Evolutionary conservation across 2,888 invertebrate species (phyloP).

Genomic region (Drosophila niveifrons): DNA sequence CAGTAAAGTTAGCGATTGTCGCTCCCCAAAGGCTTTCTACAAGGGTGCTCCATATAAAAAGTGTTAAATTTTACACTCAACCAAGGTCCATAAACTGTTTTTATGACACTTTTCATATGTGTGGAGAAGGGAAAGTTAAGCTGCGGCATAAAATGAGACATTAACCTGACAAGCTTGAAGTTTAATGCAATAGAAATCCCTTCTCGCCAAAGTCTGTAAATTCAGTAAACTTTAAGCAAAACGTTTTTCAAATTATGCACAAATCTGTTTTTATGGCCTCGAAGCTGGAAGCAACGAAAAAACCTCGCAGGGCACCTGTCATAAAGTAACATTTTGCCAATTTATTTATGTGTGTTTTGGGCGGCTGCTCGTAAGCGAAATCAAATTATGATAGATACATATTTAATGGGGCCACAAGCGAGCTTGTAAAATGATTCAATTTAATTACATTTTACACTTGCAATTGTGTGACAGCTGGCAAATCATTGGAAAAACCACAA

Average conservation of each 20-base stretch:
- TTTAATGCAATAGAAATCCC: slow-evolving; percentile 20
- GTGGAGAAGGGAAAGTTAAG: slow-evolving; percentile 4
- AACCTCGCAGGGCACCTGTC: slow-evolving; percentile 52
- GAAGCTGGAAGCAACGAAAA: slow-evolving; percentile 3
- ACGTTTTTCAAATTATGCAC: slow-evolving; percentile 61
- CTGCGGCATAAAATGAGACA: slow-evolving; percentile 33
- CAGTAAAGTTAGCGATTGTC: not conserved
- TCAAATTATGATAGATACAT: slow-evolving; percentile 69
- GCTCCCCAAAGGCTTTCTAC: slow-evolving; percentile 2
- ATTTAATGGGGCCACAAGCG: slow-evolving; percentile 52
- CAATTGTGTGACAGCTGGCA: slow-evolving; percentile 44
- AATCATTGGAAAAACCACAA: slow-evolving; percentile 28
- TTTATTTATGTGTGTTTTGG: slow-evolving; percentile 59
- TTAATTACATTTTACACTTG: slow-evolving; percentile 57
- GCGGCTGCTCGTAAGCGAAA: slow-evolving; percentile 30
- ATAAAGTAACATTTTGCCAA: slow-evolving; percentile 57
- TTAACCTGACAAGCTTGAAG: slow-evolving; percentile 40
- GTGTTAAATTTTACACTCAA: slow-evolving; percentile 12
- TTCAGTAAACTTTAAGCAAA: slow-evolving; percentile 40
- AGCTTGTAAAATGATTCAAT: slow-evolving; percentile 46
- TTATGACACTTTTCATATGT: slow-evolving; percentile 15
- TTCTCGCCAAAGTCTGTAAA: slow-evolving; percentile 8
- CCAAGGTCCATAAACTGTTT: slow-evolving; percentile 22
- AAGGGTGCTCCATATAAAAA: slow-evolving; percentile 13
- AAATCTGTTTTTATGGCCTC: slow-evolving; percentile 70